These are phyloP conservation scores for Cenopis cana DNA, from an alignment of 2,888 invertebrate genomes.

Conservation along the genomic window DNA sequence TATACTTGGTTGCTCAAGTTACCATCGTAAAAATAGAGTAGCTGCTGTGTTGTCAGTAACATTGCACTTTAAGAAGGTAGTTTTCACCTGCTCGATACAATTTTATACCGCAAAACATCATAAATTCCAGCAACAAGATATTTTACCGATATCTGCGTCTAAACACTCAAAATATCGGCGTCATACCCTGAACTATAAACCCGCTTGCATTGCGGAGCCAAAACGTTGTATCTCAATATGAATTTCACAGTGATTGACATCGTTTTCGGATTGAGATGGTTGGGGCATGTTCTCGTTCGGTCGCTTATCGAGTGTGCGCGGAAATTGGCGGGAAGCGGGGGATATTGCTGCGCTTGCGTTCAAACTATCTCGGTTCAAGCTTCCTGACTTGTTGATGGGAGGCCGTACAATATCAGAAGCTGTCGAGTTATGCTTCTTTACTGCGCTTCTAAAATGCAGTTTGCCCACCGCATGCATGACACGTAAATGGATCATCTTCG, in stretches of 20 bases:
- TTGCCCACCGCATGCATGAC: no score
- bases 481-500: no score
- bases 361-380: neutral
- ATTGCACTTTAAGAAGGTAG: neutral
- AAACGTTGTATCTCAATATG: neutral
- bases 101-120: neutral
- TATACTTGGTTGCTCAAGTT: no score
- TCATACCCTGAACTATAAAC: constrained; percentile 1
- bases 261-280: neutral
- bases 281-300: neutral
- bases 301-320: constrained; percentile 13
- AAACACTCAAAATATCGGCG: constrained; percentile 4
- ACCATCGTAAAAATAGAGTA: no score
- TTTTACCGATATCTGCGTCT: neutral
- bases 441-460: no score
- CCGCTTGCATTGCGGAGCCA: neutral
- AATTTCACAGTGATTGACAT: neutral
- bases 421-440: no score
- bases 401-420: no score
- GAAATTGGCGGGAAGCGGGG: constrained; percentile 26
- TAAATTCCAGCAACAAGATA: neutral
- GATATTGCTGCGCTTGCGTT: constrained; percentile 28
- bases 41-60: neutral
- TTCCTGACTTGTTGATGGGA: neutral
- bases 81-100: neutral